Percentiles rank a stretch among this genome's conserved stretches.
phyloP scores from a whole-genome alignment of 2,797 vertebrate species.

The Diceros bicornis region DNA sequence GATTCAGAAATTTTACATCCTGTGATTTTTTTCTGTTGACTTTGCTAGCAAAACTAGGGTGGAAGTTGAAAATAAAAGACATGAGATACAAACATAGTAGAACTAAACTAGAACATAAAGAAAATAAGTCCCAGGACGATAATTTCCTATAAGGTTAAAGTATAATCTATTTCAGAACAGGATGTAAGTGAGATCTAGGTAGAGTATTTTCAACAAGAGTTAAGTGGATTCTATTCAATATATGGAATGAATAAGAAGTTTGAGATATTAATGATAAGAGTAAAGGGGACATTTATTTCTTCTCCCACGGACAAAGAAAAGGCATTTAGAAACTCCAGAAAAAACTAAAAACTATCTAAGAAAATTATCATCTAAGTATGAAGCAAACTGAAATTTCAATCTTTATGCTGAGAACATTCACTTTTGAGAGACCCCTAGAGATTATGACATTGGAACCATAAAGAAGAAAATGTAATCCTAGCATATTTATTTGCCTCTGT shows the following conservation, averaged over 20 bases:
- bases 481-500: neutral
- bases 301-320: conserved; percentile 13
- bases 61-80: neutral
- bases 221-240: neutral
- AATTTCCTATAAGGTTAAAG: neutral
- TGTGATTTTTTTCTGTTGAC: neutral
- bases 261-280: neutral
- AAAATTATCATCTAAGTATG: conserved; percentile 18
- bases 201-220: neutral
- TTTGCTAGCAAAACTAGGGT: neutral
- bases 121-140: neutral
- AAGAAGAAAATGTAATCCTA: neutral
- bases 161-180: neutral
- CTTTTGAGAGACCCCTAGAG: neutral
- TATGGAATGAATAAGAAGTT: neutral
- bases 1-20: neutral
- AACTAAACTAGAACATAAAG: neutral
- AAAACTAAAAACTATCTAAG: neutral
- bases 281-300: neutral
- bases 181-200: neutral
- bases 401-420: neutral
- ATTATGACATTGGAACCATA: neutral
- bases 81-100: neutral
- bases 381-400: conserved; percentile 51
- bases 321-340: conserved; percentile 29